Conservation (phyloP, 2,888 invertebrate genomes). For the Leucozona laternaria region DNA sequence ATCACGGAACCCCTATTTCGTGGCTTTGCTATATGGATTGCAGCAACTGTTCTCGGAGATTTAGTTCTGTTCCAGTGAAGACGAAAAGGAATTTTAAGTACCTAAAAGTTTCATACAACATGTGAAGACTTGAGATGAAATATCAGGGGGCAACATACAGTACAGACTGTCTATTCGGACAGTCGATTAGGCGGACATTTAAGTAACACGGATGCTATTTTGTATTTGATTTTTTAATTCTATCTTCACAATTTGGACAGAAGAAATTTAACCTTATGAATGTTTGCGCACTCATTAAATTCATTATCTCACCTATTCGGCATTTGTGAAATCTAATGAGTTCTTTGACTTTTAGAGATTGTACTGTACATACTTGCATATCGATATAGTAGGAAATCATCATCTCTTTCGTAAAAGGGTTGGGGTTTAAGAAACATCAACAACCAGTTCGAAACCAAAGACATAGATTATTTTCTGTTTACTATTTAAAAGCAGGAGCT, state of each 20-base stretch:
- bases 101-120: slow-evolving; percentile 55
- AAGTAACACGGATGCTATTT: not conserved
- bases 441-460: slow-evolving; percentile 25
- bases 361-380: slow-evolving; percentile 4
- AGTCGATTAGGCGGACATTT: not conserved
- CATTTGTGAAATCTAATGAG: too few relatives aligned
- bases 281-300: not conserved
- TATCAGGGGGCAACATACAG: slow-evolving; percentile 35
- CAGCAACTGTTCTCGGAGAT: slow-evolving; percentile 60
- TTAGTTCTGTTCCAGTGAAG: slow-evolving; percentile 33
- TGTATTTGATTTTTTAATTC: not conserved
- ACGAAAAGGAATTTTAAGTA: slow-evolving; percentile 66
- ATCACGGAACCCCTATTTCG: slow-evolving; percentile 66
- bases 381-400: slow-evolving; percentile 31
- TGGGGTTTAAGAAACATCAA: slow-evolving; percentile 44
- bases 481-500: slow-evolving; percentile 43
- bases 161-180: not conserved
- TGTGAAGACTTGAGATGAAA: slow-evolving; percentile 11
- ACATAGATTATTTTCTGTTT: slow-evolving; percentile 46
- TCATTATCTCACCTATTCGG: not conserved
- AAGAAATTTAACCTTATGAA: not conserved
- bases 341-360: not conserved
- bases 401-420: slow-evolving; percentile 44
- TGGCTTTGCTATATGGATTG: slow-evolving; percentile 71
- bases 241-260: not conserved